A percentile compares a stretch with the other conserved stretches of the same genome.
These are phyloP conservation scores for Euborellia annulipes DNA, from an alignment of 1,140 invertebrate genomes.

Conservation along the genomic window DNA sequence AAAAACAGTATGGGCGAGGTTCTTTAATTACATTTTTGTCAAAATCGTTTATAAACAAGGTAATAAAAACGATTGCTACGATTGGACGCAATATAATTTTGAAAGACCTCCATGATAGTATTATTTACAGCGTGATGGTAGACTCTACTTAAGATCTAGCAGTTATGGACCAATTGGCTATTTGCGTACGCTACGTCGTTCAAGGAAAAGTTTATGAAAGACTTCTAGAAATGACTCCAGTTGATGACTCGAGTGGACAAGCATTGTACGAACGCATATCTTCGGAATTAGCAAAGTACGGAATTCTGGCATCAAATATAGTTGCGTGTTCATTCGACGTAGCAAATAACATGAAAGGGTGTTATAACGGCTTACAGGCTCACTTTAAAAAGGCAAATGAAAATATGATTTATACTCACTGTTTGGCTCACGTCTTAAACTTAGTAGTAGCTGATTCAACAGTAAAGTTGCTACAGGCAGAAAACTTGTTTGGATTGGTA, in stretches of 20 bases:
- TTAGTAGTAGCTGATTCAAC: conserved; percentile 13
- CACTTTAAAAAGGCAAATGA: conserved; percentile 9
- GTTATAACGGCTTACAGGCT: conserved; percentile 10
- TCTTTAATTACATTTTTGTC: conserved; percentile 10
- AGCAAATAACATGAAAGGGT: conserved; percentile 6
- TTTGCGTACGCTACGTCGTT: conserved; percentile 10
- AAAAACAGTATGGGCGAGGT: conserved; percentile 4
- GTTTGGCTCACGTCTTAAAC: conserved; percentile 14
- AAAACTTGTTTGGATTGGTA: conserved; percentile 14
- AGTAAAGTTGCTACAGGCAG: conserved; percentile 8
- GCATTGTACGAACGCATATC: conserved; percentile 8
- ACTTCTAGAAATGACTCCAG: conserved; percentile 3
- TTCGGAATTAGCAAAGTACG: conserved; percentile 1
- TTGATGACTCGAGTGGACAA: conserved; percentile 11
- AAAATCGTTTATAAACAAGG: conserved; percentile 8
- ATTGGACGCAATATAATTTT: conserved; percentile 8
- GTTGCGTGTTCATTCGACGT: conserved; percentile 9
- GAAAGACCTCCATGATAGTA: conserved; percentile 10
- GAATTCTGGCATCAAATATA: conserved; percentile 5
- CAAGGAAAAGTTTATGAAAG: conserved; percentile 10
- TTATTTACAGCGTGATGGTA: conserved; percentile 11
- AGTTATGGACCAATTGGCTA: conserved; percentile 12
- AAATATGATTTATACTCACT: conserved; percentile 13
- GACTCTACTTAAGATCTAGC: conserved; percentile 11
- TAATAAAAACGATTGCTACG: conserved; percentile 7